Conservation (phyloP, 2,888 invertebrate species). For the Lasioglossum zephyrum region DNA sequence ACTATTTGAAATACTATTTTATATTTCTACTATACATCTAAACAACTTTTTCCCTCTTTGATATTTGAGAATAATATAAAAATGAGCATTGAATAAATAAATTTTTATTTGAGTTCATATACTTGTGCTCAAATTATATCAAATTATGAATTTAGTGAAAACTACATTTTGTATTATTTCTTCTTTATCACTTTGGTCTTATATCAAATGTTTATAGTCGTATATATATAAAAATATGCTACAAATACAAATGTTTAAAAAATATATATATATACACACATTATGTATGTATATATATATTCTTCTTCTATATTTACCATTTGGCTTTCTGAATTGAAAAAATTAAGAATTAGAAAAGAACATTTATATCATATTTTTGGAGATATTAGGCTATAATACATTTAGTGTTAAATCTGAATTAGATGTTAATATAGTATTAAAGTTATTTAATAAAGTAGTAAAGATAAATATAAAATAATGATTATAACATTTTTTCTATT, state of each 20-base stretch:
- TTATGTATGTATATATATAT: neutral
- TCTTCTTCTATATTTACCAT: neutral
- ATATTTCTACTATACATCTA: conserved; percentile 18
- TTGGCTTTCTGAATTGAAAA: conserved; percentile 6
- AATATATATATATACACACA: neutral
- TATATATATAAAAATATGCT: conserved; percentile 9
- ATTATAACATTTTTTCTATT: conserved; percentile 65
- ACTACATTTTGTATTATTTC: conserved; percentile 9
- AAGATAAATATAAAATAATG: conserved; percentile 18
- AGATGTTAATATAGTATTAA: conserved; percentile 4
- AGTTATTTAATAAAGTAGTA: conserved; percentile 4
- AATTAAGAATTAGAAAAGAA: neutral
- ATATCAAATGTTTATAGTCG: conserved; percentile 6
- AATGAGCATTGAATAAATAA: conserved; percentile 2
- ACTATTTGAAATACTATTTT: conserved; percentile 10
- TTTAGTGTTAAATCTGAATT: conserved; percentile 5
- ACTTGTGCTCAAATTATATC: neutral
- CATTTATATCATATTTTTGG: conserved; percentile 8
- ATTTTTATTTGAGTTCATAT: conserved; percentile 6
- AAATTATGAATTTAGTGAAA: neutral
- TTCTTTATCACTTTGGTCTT: conserved; percentile 6
- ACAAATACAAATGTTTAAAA: conserved; percentile 1
- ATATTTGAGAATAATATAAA: conserved; percentile 12
- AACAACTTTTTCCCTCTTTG: conserved; percentile 2
- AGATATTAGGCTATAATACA: conserved; percentile 11